Evolutionary conservation across 2,113 vertebrate species (phyloP).

Genomic region (Pangasianodon gigas): DNA sequence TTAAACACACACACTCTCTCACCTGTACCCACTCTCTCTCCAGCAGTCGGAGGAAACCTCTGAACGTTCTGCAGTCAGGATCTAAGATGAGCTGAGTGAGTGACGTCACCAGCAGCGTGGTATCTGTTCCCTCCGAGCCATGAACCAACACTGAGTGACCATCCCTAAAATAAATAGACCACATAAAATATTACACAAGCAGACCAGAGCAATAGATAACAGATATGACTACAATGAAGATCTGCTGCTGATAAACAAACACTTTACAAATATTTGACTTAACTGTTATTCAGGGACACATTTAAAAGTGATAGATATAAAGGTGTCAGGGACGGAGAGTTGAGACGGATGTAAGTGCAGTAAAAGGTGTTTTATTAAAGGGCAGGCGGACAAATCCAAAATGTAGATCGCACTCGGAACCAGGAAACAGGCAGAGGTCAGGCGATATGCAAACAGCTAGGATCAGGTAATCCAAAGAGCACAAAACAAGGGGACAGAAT

Average conservation of each 20-base stretch:
- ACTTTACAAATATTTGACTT: background rate
- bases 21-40: slow-evolving; percentile 88
- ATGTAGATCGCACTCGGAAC: no score
- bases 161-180: slow-evolving; percentile 68
- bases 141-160: slow-evolving; percentile 80
- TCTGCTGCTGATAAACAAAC: background rate
- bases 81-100: slow-evolving; percentile 86
- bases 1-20: slow-evolving; percentile 22
- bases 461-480: no score
- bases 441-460: no score
- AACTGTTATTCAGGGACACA: background rate
- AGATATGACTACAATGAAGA: background rate
- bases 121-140: slow-evolving; percentile 80
- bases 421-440: no score
- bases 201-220: background rate
- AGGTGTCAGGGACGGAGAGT: no score
- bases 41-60: slow-evolving; percentile 83
- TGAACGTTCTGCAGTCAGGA: slow-evolving; percentile 74
- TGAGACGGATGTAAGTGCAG: no score
- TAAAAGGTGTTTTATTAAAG: no score
- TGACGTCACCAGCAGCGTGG: slow-evolving; percentile 80
- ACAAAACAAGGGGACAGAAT: no score
- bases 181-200: background rate
- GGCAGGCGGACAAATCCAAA: no score
- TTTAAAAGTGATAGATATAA: no score